Conservation (phyloP, 2,888 invertebrate genomes). For the Drosophila lacicola region DNA sequence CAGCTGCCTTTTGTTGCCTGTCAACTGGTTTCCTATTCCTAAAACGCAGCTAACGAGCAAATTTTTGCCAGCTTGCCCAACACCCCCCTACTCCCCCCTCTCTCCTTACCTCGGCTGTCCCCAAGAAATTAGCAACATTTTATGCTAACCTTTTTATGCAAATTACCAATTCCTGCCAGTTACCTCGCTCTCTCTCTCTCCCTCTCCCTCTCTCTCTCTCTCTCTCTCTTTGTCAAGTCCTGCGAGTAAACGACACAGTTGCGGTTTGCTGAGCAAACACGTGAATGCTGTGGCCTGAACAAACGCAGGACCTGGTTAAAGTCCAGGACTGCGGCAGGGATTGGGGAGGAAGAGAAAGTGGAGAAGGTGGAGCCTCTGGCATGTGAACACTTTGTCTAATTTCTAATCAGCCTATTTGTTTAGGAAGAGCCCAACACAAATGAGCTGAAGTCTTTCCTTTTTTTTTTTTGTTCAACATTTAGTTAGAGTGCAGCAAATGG, state of each 20-base stretch:
- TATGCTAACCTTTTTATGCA: constrained; percentile 79
- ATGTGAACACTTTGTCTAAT: constrained; percentile 34
- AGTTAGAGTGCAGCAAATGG: constrained; percentile 30
- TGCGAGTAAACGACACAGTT: constrained; percentile 60
- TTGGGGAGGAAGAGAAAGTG: neutral
- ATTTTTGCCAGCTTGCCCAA: constrained; percentile 27
- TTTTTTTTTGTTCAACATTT: constrained; percentile 27
- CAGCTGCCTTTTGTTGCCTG: constrained; percentile 27
- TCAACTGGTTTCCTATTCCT: constrained; percentile 45
- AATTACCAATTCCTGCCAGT: constrained; percentile 51
- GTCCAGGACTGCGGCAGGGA: neutral
- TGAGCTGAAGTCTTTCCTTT: constrained; percentile 11
- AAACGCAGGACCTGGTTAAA: neutral
- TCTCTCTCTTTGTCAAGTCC: constrained; percentile 3
- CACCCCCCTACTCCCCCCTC: neutral
- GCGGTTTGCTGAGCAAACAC: constrained; percentile 68
- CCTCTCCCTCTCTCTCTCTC: neutral
- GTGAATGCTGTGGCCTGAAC: constrained; percentile 16
- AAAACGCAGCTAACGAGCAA: constrained; percentile 50
- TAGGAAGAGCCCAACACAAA: constrained; percentile 51
- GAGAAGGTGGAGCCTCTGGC: too few species aligned
- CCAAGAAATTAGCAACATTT: constrained; percentile 69
- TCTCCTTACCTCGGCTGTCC: too few species aligned
- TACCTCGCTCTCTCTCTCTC: neutral
- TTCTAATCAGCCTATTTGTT: constrained; percentile 76